Evolutionary conservation across 2,888 invertebrate species (phyloP).

Genomic region (Dendrolimus pini): DNA sequence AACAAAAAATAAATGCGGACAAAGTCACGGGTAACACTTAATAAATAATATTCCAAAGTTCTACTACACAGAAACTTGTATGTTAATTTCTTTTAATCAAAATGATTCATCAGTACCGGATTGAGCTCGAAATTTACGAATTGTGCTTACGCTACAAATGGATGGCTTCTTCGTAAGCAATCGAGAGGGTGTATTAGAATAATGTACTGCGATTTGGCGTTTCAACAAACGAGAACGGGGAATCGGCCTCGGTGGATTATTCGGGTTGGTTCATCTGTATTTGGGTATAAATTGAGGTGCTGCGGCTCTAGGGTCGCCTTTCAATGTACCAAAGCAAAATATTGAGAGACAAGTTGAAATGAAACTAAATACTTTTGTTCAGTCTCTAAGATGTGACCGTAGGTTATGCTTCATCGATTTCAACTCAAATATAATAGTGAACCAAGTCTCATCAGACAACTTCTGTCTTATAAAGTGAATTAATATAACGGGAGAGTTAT

Average conservation of each 20-base stretch:
- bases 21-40: too few relatives aligned
- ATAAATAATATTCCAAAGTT: too few relatives aligned
- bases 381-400: background rate
- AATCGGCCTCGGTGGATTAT: slow-evolving; percentile 71
- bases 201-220: slow-evolving; percentile 72
- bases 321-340: background rate
- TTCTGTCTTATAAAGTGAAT: too few relatives aligned
- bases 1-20: too few relatives aligned
- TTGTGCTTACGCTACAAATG: slow-evolving; percentile 62
- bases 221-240: slow-evolving; percentile 68
- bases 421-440: too few relatives aligned
- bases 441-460: too few relatives aligned
- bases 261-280: slow-evolving; percentile 58
- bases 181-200: slow-evolving; percentile 72
- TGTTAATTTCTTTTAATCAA: too few relatives aligned
- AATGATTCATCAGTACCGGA: too few relatives aligned
- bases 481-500: too few relatives aligned
- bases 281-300: slow-evolving; percentile 66
- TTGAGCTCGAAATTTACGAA: slow-evolving; percentile 25
- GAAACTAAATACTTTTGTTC: background rate
- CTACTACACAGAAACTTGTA: too few relatives aligned
- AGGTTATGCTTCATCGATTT: too few relatives aligned
- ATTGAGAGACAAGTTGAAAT: background rate
- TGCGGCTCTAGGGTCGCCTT: slow-evolving; percentile 37
- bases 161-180: slow-evolving; percentile 73